These are phyloP conservation scores for Dasysyrphus albostriatus DNA, from an alignment of 2,888 invertebrate genomes.

Conservation along the genomic window DNA sequence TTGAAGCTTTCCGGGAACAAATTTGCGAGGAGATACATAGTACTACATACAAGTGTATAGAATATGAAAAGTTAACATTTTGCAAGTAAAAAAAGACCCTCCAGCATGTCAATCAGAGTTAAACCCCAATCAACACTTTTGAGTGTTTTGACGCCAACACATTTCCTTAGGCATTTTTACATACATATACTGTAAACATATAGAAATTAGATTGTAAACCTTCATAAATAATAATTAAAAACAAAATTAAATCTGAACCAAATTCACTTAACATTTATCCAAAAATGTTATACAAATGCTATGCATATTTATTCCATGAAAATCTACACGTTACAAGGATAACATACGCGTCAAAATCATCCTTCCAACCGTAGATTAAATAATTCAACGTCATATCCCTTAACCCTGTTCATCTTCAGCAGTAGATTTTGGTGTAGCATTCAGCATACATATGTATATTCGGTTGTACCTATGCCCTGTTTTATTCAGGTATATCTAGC, in stretches of 20 bases:
- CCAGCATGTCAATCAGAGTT: too few relatives aligned
- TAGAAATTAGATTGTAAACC: too few relatives aligned
- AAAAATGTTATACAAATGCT: neutral
- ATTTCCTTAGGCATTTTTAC: too few relatives aligned
- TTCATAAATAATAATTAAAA: neutral
- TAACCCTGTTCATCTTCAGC: conserved; percentile 32
- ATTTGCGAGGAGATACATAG: too few relatives aligned
- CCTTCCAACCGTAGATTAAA: conserved; percentile 35
- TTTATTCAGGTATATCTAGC: neutral
- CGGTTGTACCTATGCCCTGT: neutral
- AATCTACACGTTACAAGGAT: neutral
- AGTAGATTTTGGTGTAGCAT: conserved; percentile 19
- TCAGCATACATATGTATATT: neutral
- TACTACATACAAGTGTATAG: too few relatives aligned
- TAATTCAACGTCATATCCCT: conserved; percentile 54
- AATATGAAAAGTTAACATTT: too few relatives aligned
- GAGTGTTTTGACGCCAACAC: too few relatives aligned
- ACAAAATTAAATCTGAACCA: neutral
- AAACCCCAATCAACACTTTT: too few relatives aligned
- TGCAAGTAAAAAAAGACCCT: too few relatives aligned
- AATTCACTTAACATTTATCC: conserved; percentile 1
- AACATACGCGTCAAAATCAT: conserved; percentile 26
- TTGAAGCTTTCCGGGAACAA: too few relatives aligned
- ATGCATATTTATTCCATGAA: neutral
- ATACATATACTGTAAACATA: too few relatives aligned